These are phyloP conservation scores for Brachyrhaphis roseni DNA, from an alignment of 2,797 vertebrate species.

Conservation along the genomic window DNA sequence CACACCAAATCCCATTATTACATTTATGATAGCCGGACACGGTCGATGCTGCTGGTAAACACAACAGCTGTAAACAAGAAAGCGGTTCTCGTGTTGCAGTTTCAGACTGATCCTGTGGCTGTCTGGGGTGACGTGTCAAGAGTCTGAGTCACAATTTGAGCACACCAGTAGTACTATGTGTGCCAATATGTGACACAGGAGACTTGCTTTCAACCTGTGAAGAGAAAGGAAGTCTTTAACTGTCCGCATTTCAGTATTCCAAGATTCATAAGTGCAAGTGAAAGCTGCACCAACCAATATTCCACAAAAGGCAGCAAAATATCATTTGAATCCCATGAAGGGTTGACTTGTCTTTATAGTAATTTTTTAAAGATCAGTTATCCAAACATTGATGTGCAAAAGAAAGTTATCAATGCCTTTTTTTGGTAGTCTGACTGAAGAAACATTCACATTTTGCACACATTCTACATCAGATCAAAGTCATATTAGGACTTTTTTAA, in stretches of 20 bases:
- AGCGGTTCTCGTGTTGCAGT: neutral
- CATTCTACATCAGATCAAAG: too few species aligned
- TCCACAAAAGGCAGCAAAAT: neutral
- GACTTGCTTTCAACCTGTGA: neutral
- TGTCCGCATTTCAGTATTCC: neutral
- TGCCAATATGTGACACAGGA: neutral
- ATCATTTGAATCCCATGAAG: neutral
- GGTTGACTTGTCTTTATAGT: neutral
- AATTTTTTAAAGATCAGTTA: neutral
- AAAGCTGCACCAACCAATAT: neutral
- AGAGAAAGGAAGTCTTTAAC: neutral
- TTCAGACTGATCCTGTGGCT: neutral
- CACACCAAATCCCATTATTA: constrained; percentile 20
- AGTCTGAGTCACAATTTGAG: neutral
- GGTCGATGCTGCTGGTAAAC: constrained; percentile 6
- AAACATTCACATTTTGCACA: too few species aligned
- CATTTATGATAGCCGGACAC: constrained; percentile 1
- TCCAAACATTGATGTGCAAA: too few species aligned
- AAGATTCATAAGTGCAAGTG: neutral
- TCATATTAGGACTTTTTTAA: neutral
- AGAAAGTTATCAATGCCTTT: too few species aligned
- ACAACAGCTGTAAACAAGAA: constrained; percentile 4
- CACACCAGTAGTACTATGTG: neutral
- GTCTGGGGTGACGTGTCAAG: neutral
- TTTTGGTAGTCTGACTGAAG: too few species aligned